A percentile compares a stretch with the other conserved stretches of the same genome.
phyloP scores from a whole-genome alignment of 2,888 invertebrate species.

The Hanleya hanleyi region DNA sequence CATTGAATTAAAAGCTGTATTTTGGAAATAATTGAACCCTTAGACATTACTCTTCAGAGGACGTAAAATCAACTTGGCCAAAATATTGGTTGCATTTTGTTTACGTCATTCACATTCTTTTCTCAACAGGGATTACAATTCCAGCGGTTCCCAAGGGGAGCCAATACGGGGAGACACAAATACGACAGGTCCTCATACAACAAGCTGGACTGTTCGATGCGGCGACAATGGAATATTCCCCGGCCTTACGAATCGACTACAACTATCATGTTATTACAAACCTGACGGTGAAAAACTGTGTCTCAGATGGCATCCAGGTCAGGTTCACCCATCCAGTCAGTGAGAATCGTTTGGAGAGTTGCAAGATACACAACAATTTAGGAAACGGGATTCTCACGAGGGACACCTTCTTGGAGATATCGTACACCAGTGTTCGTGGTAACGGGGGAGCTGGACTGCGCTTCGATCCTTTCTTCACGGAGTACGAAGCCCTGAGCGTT shows the following conservation, averaged over 20 bases:
- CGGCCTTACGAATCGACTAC: conserved; percentile 78
- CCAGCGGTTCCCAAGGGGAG: conserved; percentile 54
- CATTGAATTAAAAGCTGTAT: no score
- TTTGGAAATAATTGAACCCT: no score
- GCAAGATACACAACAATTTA: conserved; percentile 75
- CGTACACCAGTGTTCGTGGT: conserved; percentile 84
- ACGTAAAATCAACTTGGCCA: no score
- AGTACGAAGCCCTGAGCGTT: conserved; percentile 66
- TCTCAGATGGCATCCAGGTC: conserved; percentile 94
- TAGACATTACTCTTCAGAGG: no score
- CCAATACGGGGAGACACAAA: conserved; percentile 44
- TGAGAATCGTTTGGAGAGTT: conserved; percentile 82
- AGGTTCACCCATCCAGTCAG: conserved; percentile 94
- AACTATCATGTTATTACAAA: conserved; percentile 75
- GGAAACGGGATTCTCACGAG: conserved; percentile 90
- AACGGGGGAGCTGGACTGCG: conserved; percentile 91
- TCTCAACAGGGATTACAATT: conserved; percentile 62
- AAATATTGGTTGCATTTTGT: no score
- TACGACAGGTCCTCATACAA: conserved; percentile 56
- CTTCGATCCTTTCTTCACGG: conserved; percentile 90
- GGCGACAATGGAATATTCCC: conserved; percentile 80
- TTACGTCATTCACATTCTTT: no score
- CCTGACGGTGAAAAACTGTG: conserved; percentile 84
- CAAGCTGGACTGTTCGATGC: conserved; percentile 93
- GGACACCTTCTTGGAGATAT: conserved; percentile 78